These are phyloP conservation scores for Passerina amoena DNA, from an alignment of 2,113 vertebrate genomes.

Conservation along the genomic window DNA sequence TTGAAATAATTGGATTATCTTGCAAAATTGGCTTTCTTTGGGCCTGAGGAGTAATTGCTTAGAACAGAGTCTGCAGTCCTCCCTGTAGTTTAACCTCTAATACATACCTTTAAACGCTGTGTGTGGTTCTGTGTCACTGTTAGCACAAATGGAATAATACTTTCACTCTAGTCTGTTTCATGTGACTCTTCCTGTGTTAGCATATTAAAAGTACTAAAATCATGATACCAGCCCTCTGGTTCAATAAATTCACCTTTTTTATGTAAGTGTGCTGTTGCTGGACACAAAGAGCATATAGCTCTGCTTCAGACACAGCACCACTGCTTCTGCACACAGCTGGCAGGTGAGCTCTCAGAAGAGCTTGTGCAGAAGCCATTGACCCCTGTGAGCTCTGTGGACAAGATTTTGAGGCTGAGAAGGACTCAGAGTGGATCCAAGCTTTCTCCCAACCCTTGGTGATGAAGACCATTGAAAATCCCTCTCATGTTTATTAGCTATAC, in stretches of 20 bases:
- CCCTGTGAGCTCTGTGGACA: background rate
- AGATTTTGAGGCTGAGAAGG: background rate
- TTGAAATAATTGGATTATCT: background rate
- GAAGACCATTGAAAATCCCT: background rate
- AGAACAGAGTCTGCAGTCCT: background rate
- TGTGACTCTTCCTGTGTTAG: background rate
- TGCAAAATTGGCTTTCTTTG: background rate
- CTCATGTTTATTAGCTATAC: background rate
- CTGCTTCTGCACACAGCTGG: background rate
- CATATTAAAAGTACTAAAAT: background rate
- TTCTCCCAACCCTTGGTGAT: background rate
- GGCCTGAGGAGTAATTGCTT: background rate
- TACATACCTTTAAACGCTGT: background rate
- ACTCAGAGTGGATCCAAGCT: background rate
- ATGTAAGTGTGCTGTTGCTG: background rate
- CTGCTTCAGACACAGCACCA: background rate
- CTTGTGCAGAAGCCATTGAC: background rate
- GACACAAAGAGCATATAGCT: rapidly evolving
- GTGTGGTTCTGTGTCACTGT: background rate
- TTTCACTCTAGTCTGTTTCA: background rate
- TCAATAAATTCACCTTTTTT: background rate
- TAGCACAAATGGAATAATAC: background rate
- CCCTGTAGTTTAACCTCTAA: background rate
- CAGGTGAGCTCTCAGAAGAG: background rate
- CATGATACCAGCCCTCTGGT: background rate